Conservation (phyloP, 2,797 vertebrate species). For the Chrosomus eos region DNA sequence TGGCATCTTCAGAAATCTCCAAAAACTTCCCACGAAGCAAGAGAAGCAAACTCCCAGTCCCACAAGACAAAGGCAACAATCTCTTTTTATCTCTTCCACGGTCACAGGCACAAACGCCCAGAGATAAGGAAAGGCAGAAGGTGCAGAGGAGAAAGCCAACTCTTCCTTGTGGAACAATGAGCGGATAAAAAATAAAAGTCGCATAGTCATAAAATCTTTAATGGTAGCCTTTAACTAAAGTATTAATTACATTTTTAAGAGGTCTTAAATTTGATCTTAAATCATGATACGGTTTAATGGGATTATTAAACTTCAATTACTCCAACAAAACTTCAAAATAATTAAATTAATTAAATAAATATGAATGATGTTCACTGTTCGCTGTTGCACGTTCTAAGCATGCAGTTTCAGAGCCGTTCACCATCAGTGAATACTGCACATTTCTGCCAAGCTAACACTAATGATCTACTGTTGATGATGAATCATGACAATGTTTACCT, state of each 20-base stretch:
- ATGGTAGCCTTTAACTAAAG: neutral
- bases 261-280: neutral
- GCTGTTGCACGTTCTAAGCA: no score
- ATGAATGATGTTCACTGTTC: neutral
- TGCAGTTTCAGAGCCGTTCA: neutral
- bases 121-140: conserved; percentile 32
- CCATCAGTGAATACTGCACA: neutral
- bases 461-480: neutral
- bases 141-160: neutral
- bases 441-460: neutral
- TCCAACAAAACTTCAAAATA: neutral
- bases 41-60: neutral
- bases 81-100: neutral
- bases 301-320: neutral
- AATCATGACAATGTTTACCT: neutral
- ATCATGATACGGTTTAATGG: neutral
- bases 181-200: neutral
- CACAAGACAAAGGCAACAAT: conserved; percentile 16
- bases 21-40: conserved; percentile 32
- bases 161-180: conserved; percentile 12
- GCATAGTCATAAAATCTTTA: neutral
- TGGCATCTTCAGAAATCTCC: conserved; percentile 39
- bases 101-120: neutral
- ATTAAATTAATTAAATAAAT: neutral
- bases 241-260: neutral